These are phyloP conservation scores for Diarsia rubi DNA, from an alignment of 2,888 invertebrate species.

Conservation along the genomic window DNA sequence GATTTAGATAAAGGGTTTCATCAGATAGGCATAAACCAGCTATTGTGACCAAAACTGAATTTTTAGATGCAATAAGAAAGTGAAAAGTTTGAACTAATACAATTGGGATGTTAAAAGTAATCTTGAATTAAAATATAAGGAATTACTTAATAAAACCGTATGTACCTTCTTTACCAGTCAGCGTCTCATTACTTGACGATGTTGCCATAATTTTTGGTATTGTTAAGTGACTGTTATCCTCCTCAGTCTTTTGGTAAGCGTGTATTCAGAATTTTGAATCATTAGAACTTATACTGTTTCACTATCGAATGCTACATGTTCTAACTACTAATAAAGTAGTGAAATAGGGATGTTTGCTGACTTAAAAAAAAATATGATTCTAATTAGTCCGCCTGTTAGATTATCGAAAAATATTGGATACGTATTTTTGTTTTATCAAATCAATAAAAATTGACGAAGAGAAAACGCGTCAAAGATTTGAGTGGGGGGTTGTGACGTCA, in stretches of 20 bases:
- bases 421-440: no score
- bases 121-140: not conserved
- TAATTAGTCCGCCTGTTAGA: no score
- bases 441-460: no score
- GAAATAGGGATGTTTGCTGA: no score
- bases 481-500: no score
- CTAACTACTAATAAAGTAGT: not conserved
- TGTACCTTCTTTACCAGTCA: conserved; percentile 92
- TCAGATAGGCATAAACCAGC: not conserved
- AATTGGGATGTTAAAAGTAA: no score
- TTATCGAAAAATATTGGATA: no score
- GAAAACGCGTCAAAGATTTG: no score
- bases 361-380: no score
- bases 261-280: conserved; percentile 54
- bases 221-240: conserved; percentile 92
- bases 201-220: conserved; percentile 94
- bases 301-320: not conserved
- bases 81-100: not conserved
- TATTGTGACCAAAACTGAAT: not conserved
- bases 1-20: not conserved
- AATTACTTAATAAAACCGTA: conserved; percentile 38
- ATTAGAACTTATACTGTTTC: not conserved
- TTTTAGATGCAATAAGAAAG: not conserved
- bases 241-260: conserved; percentile 86
- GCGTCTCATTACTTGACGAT: conserved; percentile 94